Base-by-base conservation (phyloP, 2,113 vertebrate genomes). In the Ia io region DNA sequence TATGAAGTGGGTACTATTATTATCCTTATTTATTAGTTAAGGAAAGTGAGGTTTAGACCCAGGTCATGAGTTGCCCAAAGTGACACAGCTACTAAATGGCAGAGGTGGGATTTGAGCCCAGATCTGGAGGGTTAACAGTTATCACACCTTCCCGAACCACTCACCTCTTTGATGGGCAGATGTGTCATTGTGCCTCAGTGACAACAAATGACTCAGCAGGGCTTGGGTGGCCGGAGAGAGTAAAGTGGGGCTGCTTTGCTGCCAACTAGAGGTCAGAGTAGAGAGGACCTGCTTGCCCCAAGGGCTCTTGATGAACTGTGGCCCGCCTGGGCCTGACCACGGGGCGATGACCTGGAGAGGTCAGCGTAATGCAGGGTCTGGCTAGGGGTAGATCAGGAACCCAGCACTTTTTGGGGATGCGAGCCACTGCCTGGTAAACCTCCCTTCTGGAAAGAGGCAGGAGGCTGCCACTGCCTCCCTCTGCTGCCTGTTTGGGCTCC, bases 371-470 rank as follows among this genome's bases (percentile, higher is more conserved):
- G 32, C 40, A 73, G 87, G 32, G 42, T 83, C 6, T 87, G 40
- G 77, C 56, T 70, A 9, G 28, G 30, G 91, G 32, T 12, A 76
- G 44, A 70, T n/a, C n/a, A 32, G 59, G 67, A 94, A 44, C 17
- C 49, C 73, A 92, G 85, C 25, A 59, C 3, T 74, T 37, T 79
- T 28, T 37, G 70, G 42, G 37, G 5, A 84, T 40, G 20, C 49
- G 63, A 80, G 40, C 47, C 74, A 47, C 74, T 73, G 67, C 47
- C 77, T 73, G 90, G 53, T 42, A 73, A 88, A 0, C n/a, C 17
- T 79, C 90, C 32, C 51, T 63, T 90, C 59, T 77, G 85, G 51
- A 90, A 90, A 44, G 89, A 92, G 70, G 56, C 56, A 37, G 49
- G 53, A 91, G 84, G 76, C 40, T 84, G 91, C 49, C 18, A 63